Percentiles rank a stretch among this genome's conserved stretches.
These are phyloP conservation scores for Xestia ashworthii DNA, from an alignment of 2,888 invertebrate species.

Conservation along the genomic window DNA sequence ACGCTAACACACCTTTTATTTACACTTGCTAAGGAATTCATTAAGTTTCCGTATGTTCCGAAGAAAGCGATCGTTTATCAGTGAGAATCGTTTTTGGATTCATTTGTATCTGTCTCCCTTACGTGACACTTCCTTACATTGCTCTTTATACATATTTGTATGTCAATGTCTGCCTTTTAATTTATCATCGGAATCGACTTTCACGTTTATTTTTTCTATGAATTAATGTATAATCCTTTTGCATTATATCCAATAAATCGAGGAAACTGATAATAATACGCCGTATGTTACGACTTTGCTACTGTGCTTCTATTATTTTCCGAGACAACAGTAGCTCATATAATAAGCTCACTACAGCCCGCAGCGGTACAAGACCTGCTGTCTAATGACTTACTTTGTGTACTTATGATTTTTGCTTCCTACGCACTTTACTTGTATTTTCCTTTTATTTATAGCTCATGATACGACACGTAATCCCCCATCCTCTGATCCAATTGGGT, in stretches of 20 bases:
- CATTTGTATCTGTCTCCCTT: slow-evolving; percentile 70
- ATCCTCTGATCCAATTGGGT: slow-evolving; percentile 40
- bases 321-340: slow-evolving; percentile 29
- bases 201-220: background rate
- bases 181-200: slow-evolving; percentile 26
- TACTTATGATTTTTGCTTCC: slow-evolving; percentile 41
- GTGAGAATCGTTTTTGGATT: slow-evolving; percentile 61
- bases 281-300: background rate
- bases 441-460: slow-evolving; percentile 50
- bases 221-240: background rate
- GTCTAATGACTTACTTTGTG: slow-evolving; percentile 55
- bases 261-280: slow-evolving; percentile 19
- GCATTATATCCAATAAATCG: background rate
- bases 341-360: slow-evolving; percentile 48
- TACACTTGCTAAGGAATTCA: slow-evolving; percentile 41
- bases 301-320: slow-evolving; percentile 30
- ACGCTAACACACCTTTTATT: background rate
- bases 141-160: slow-evolving; percentile 53
- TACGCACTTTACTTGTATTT: slow-evolving; percentile 40
- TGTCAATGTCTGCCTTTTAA: slow-evolving; percentile 40
- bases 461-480: slow-evolving; percentile 50
- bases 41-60: slow-evolving; percentile 40
- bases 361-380: slow-evolving; percentile 59
- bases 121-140: slow-evolving; percentile 61
- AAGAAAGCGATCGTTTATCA: slow-evolving; percentile 66